Conservation (phyloP, 1,140 invertebrate genomes). For the Battus philenor region DNA sequence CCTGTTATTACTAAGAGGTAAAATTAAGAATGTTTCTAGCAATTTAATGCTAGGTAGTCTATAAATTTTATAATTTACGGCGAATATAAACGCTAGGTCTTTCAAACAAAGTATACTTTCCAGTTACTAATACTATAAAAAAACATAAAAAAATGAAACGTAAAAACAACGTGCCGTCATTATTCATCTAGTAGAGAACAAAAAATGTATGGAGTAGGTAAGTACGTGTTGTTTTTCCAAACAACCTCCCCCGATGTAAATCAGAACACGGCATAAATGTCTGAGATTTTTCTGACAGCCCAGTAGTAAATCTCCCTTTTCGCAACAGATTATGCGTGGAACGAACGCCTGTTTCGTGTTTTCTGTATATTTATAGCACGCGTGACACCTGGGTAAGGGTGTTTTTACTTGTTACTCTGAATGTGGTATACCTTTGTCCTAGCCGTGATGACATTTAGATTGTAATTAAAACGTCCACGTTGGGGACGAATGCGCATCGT, state of each 20-base stretch:
- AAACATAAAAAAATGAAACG: too few species aligned
- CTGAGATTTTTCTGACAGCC: slow-evolving; percentile 13
- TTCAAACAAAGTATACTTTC: too few species aligned
- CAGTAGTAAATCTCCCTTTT: slow-evolving; percentile 5
- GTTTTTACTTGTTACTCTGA: background rate
- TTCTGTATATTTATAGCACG: slow-evolving; percentile 11
- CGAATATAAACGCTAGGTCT: too few species aligned
- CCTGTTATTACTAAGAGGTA: too few species aligned
- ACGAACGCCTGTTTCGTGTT: slow-evolving; percentile 15
- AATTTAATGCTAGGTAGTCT: too few species aligned
- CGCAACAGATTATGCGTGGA: slow-evolving; percentile 15
- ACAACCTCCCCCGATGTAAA: slow-evolving; percentile 5
- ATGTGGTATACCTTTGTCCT: background rate
- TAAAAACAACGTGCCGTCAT: too few species aligned
- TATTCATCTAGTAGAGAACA: too few species aligned
- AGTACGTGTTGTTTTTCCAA: slow-evolving; percentile 3
- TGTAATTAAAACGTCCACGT: slow-evolving; percentile 14
- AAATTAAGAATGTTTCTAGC: too few species aligned
- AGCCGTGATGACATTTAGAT: slow-evolving; percentile 2
- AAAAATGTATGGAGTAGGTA: too few species aligned
- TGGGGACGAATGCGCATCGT: too few species aligned
- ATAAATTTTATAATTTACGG: too few species aligned
- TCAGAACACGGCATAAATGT: slow-evolving; percentile 9
- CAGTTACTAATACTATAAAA: too few species aligned
- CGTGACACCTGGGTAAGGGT: slow-evolving; percentile 10